Evolutionary conservation across 1,140 invertebrate species (phyloP).

Genomic region (Drosophila teissieri): DNA sequence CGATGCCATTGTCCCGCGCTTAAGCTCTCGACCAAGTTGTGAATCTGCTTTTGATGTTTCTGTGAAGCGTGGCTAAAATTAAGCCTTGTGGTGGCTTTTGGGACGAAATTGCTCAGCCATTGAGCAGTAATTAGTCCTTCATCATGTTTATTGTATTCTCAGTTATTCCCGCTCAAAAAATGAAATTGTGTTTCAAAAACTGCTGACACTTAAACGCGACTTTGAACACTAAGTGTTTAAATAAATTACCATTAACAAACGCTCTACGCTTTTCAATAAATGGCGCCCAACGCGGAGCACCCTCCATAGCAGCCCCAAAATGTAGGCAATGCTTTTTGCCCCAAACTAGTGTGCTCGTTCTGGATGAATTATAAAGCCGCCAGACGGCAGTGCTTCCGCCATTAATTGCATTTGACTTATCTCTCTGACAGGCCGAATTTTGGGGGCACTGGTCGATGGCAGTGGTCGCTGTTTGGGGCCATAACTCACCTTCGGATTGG

Average conservation of each 20-base stretch:
- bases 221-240: no score
- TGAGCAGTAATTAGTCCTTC: conserved; percentile 21
- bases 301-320: background rate
- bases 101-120: conserved; percentile 27
- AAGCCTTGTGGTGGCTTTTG: conserved; percentile 30
- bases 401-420: conserved; percentile 48
- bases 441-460: conserved; percentile 5
- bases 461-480: conserved; percentile 6
- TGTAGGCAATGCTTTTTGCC: conserved; percentile 33
- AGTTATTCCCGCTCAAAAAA: no score
- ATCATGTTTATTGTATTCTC: background rate
- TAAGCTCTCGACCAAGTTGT: conserved; percentile 31
- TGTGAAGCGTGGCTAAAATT: conserved; percentile 13
- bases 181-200: no score
- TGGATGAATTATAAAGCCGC: conserved; percentile 22
- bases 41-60: conserved; percentile 46
- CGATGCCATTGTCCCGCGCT: conserved; percentile 16
- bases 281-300: background rate
- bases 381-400: conserved; percentile 7
- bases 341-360: conserved; percentile 18
- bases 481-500: conserved; percentile 96
- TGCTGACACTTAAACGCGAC: no score
- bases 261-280: background rate
- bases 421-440: conserved; percentile 28
- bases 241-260: no score